Evolutionary conservation across 2,797 vertebrate species (phyloP).

Genomic region (Takifugu ocellatus): DNA sequence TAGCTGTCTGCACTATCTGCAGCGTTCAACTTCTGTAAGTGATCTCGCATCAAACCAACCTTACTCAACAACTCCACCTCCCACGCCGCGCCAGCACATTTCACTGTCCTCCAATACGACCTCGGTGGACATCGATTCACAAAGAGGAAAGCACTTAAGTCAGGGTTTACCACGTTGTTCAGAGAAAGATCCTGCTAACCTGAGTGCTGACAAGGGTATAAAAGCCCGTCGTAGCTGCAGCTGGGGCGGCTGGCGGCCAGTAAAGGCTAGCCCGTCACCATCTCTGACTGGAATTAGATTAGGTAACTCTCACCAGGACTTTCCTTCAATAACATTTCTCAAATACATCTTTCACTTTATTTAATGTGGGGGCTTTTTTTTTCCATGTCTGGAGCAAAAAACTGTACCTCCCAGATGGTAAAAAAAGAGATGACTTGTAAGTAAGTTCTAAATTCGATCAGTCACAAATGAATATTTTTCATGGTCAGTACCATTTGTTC

Average conservation of each 20-base stretch:
- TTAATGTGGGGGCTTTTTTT: no score
- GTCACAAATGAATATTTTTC: no score
- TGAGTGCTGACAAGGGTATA: conserved; percentile 11
- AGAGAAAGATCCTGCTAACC: not conserved
- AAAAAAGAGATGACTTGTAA: no score
- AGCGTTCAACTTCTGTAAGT: conserved; percentile 34
- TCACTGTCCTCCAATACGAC: conserved; percentile 19
- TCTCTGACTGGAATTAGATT: not conserved
- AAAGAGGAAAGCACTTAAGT: conserved; percentile 17
- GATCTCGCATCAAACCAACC: conserved; percentile 46
- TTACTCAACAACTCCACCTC: conserved; percentile 9
- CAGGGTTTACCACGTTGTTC: conserved; percentile 21
- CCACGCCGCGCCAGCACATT: conserved; percentile 19
- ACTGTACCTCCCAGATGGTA: no score
- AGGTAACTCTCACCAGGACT: not conserved
- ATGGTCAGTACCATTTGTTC: no score
- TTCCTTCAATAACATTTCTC: no score
- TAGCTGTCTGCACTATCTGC: conserved; percentile 29
- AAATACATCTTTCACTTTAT: no score
- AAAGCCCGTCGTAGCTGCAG: not conserved
- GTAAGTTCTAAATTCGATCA: no score
- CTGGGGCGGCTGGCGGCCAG: no score
- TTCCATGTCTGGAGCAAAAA: no score
- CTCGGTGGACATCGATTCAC: conserved; percentile 29
- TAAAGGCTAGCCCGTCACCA: not conserved